phyloP scores from a whole-genome alignment of 2,888 invertebrate species.

The Altica lythri region DNA sequence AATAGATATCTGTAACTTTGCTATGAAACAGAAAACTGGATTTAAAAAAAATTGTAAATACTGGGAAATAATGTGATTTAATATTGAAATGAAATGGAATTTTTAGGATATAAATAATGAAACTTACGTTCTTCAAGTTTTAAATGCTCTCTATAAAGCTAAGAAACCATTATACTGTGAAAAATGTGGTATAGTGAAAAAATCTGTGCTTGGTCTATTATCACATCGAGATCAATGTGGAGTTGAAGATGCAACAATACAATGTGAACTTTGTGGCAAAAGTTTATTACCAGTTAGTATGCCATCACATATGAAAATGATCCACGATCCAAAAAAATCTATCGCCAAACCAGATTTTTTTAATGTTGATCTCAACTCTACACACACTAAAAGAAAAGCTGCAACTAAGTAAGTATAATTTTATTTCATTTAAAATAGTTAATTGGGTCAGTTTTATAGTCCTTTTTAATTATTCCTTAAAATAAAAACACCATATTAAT shows the following conservation, averaged over 20 bases:
- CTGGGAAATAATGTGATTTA: neutral
- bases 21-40: neutral
- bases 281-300: slow-evolving; percentile 63
- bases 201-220: slow-evolving; percentile 63
- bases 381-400: slow-evolving; percentile 34
- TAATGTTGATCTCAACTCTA: slow-evolving; percentile 10
- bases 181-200: slow-evolving; percentile 59
- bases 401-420: slow-evolving; percentile 37
- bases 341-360: slow-evolving; percentile 16
- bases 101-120: slow-evolving; percentile 61
- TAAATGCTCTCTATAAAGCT: slow-evolving; percentile 57
- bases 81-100: neutral
- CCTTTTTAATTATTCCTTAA: neutral
- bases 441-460: neutral
- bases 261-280: slow-evolving; percentile 63
- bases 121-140: slow-evolving; percentile 56
- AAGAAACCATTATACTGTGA: slow-evolving; percentile 61
- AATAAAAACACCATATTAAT: too few relatives aligned
- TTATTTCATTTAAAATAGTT: neutral
- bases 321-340: slow-evolving; percentile 22
- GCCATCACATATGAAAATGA: slow-evolving; percentile 61
- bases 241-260: slow-evolving; percentile 59
- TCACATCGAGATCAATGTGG: slow-evolving; percentile 67
- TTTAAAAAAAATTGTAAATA: neutral
- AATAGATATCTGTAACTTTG: neutral